Evolutionary conservation across 2,113 vertebrate species (phyloP), one percentile per base, ranked within the genome.

Genomic region (Taurulus bubalis): DNA sequence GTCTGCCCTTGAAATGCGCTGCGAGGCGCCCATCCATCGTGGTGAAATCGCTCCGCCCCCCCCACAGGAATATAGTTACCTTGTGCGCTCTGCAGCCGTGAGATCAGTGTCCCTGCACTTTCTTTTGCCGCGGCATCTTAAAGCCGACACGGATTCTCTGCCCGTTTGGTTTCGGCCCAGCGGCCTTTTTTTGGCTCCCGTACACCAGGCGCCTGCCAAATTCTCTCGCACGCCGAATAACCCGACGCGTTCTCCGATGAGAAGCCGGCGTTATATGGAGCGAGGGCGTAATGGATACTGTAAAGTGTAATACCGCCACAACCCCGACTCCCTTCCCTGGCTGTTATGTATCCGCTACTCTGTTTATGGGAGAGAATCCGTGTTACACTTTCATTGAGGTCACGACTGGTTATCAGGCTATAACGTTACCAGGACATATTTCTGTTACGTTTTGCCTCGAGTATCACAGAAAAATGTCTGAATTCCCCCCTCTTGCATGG

Each of bases 191-290:
- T 89, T 90, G 86, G 92, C 87, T 80, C 79, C 38, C 26, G 45
- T 53, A 71, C 76, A 83, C 55, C 72, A 67, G 65, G 53, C 49
- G 49, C 49, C 79, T 76, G 78, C 85, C 90, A 91, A 87, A 91
- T 90, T 89, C 90, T 86, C 89, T 92, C 90, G 90, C 87, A 88
- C 69, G 87, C 85, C 71, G 87, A 80, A 89, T 90, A 91, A 93
- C 88, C 71, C 75, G 38, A 80, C 34, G 63, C 86, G 85, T 82
- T 89, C 92, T 84, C 90, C 89, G 90, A 71, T 83, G 69, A 89
- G 80, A 55, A 75, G 79, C 66, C 71, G 28, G 81, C 63, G 85
- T 90, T 83, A 87, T 79, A 30, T 77, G 26, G 79, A 85, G 71
- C 75, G 68, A 79, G 81, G 65, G 71, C 79, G 83, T 87, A 86